These are phyloP conservation scores for Lasiommata megera DNA, from an alignment of 2,888 invertebrate species.

Conservation along the genomic window DNA sequence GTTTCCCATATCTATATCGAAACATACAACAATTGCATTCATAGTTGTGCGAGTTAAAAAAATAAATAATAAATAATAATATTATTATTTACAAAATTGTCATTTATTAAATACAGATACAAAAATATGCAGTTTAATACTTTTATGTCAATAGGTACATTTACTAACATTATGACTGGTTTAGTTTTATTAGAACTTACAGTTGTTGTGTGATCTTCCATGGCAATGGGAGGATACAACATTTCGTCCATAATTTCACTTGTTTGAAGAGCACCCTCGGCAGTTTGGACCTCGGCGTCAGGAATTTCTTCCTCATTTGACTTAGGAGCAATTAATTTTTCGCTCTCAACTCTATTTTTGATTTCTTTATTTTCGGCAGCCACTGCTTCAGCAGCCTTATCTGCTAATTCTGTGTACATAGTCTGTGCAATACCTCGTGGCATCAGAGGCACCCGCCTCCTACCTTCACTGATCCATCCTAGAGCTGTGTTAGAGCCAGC, in stretches of 20 bases:
- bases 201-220: slow-evolving; percentile 70
- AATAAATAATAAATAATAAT: too few species aligned
- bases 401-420: slow-evolving; percentile 90
- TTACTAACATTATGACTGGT: background rate
- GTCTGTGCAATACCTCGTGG: slow-evolving; percentile 93
- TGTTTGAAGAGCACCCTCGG: slow-evolving; percentile 48
- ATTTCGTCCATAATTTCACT: slow-evolving; percentile 57
- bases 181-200: slow-evolving; percentile 40
- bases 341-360: slow-evolving; percentile 60
- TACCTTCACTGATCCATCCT: slow-evolving; percentile 94
- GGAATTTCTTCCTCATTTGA: slow-evolving; percentile 57
- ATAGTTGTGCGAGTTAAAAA: too few species aligned
- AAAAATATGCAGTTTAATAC: background rate
- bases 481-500: slow-evolving; percentile 85
- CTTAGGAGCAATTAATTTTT: slow-evolving; percentile 59
- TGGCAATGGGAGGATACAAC: slow-evolving; percentile 64
- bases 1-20: slow-evolving; percentile 65
- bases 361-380: slow-evolving; percentile 65
- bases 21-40: background rate
- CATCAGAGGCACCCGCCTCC: slow-evolving; percentile 90
- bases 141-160: too few species aligned
- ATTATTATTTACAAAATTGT: too few species aligned
- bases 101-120: too few species aligned
- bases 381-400: slow-evolving; percentile 84
- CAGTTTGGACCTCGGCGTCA: slow-evolving; percentile 57